phyloP scores from a whole-genome alignment of 1,140 invertebrate species.

The Eufriesea mexicana region DNA sequence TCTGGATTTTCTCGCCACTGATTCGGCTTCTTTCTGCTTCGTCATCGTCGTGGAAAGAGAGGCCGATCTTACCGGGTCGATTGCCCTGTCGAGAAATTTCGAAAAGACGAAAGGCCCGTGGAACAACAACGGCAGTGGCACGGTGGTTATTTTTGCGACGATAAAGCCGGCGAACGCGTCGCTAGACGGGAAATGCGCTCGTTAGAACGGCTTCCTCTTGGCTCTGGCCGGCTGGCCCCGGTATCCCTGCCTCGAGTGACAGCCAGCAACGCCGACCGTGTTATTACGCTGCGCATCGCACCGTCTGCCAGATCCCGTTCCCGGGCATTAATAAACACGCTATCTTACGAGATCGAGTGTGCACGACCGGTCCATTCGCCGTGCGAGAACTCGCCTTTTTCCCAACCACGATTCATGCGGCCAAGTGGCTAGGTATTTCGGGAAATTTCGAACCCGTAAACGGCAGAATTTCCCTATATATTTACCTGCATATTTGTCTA shows the following conservation, averaged over 20 bases:
- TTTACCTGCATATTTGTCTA: too few species aligned
- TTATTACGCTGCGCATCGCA: constrained; percentile 45
- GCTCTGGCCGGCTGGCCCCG: constrained; percentile 10
- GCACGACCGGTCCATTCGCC: neutral
- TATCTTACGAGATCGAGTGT: constrained; percentile 45
- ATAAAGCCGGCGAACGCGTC: constrained; percentile 37
- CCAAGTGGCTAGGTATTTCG: too few species aligned
- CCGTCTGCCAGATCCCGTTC: constrained; percentile 20
- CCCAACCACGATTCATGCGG: too few species aligned
- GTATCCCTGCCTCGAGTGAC: constrained; percentile 25
- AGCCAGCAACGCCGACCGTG: constrained; percentile 24
- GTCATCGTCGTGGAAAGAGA: neutral
- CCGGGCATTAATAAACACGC: constrained; percentile 46
- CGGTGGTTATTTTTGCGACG: constrained; percentile 34
- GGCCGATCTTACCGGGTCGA: neutral
- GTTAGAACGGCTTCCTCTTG: constrained; percentile 51
- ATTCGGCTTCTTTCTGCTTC: neutral
- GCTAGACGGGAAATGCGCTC: constrained; percentile 50
- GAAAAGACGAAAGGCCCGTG: neutral
- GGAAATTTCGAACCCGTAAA: too few species aligned
- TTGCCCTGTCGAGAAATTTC: neutral
- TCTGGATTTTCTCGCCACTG: too few species aligned
- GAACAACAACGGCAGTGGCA: neutral
- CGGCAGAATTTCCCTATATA: too few species aligned
- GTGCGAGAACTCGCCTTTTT: too few species aligned